Evolutionary conservation across 2,797 vertebrate species (phyloP).

Genomic region (Gastrophryne carolinensis): DNA sequence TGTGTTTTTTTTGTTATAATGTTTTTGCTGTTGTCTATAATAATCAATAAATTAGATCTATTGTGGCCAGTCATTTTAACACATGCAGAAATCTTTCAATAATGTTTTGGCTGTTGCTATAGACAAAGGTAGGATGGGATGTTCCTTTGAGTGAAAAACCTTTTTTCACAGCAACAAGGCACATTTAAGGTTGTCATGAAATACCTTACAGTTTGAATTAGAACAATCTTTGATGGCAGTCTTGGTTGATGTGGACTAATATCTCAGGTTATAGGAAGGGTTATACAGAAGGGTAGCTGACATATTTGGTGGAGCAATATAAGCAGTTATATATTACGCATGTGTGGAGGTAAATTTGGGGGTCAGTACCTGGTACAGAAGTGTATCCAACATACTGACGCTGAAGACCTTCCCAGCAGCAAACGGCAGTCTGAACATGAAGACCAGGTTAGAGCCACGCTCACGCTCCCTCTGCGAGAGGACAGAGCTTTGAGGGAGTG

Average conservation of each 20-base stretch:
- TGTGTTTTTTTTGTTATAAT: too few species aligned
- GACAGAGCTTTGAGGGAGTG: conserved; percentile 29
- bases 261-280: not conserved
- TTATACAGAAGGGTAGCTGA: not conserved
- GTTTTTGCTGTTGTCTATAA: too few species aligned
- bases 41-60: too few species aligned
- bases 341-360: not conserved
- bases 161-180: too few species aligned
- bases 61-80: too few species aligned
- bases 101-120: too few species aligned
- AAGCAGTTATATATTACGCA: not conserved
- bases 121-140: too few species aligned
- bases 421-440: conserved; percentile 84
- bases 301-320: not conserved
- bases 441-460: conserved; percentile 81
- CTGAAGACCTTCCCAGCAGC: conserved; percentile 84
- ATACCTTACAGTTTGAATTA: too few species aligned
- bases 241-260: not conserved
- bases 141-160: too few species aligned
- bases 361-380: conserved; percentile 77
- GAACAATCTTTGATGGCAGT: not conserved
- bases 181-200: too few species aligned
- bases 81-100: too few species aligned
- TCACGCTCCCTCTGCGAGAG: conserved; percentile 77
- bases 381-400: conserved; percentile 83